phyloP scores from a whole-genome alignment of 2,797 vertebrate genomes.

The Acropternis orthonyx region DNA sequence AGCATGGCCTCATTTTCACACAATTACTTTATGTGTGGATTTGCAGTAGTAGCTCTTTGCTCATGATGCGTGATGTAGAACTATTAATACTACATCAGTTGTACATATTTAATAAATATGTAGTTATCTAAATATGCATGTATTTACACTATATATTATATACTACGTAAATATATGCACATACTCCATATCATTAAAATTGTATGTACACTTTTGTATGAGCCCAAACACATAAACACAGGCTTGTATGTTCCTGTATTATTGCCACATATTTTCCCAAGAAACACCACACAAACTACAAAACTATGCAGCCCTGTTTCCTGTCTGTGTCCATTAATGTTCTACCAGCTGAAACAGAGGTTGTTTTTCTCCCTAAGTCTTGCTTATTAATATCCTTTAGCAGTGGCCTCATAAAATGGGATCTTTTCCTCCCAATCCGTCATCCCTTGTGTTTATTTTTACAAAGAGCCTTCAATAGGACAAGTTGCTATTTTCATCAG shows the following conservation, averaged over 20 bases:
- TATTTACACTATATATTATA: background rate
- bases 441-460: background rate
- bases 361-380: background rate
- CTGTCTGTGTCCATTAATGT: background rate
- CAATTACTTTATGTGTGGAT: background rate
- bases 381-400: background rate
- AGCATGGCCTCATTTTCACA: background rate
- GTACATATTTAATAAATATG: background rate
- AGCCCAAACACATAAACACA: accelerated
- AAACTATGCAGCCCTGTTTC: background rate
- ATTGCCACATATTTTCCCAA: background rate
- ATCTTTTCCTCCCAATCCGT: background rate
- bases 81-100: background rate
- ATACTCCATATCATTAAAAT: background rate
- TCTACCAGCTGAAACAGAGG: background rate
- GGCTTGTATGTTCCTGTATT: background rate
- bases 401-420: background rate
- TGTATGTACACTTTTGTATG: background rate
- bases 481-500: constrained; percentile 12
- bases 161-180: background rate
- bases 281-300: background rate
- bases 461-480: background rate
- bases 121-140: background rate
- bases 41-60: background rate
- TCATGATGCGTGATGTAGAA: background rate